phyloP scores from a whole-genome alignment of 2,888 invertebrate species.

The Calameuta idolon region DNA sequence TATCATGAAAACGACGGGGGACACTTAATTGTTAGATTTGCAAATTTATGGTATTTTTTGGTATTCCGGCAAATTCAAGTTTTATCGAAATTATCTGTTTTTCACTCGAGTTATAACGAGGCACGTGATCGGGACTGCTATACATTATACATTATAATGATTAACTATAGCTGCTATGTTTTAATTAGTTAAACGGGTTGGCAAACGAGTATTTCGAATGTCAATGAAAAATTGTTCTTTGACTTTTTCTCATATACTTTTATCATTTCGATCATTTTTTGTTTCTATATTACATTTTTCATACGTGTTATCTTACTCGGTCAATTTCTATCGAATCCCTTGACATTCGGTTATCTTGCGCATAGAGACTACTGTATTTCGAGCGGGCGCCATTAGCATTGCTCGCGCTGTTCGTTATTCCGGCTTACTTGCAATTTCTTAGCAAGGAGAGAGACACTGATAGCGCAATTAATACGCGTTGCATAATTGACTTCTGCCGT shows the following conservation, averaged over 20 bases:
- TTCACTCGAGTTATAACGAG: not conserved
- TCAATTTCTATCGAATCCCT: not conserved
- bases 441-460: not conserved
- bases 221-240: not conserved
- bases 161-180: not conserved
- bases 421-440: not conserved
- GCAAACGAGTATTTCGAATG: not conserved
- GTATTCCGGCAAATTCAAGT: not conserved
- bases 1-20: not conserved
- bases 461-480: not conserved
- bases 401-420: not conserved
- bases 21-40: not conserved
- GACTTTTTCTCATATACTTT: not conserved
- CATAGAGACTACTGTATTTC: not conserved
- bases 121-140: not conserved
- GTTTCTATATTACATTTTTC: not conserved
- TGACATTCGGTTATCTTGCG: not conserved
- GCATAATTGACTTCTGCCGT: not conserved
- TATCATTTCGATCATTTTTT: not conserved
- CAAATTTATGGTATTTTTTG: not conserved
- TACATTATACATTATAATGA: not conserved
- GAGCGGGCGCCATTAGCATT: not conserved
- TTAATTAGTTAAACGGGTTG: not conserved
- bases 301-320: accelerated
- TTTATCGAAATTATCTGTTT: not conserved